Conservation (phyloP, 1,140 invertebrate genomes). For the Drepana arcuata region DNA sequence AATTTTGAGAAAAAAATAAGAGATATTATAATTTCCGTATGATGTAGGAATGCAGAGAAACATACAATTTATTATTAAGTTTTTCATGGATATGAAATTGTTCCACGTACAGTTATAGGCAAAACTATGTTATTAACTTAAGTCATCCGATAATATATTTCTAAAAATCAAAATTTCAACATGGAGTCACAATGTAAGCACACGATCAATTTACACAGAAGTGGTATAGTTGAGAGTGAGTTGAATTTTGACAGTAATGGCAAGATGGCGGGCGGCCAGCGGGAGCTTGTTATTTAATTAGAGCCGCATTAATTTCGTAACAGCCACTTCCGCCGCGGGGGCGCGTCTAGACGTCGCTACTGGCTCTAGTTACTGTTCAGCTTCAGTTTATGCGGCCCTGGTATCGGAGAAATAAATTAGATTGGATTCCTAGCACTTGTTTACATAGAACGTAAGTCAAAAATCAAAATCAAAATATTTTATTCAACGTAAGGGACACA, state of each 20-base stretch:
- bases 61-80: not conserved
- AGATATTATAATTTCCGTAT: too few species aligned
- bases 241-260: constrained; percentile 45
- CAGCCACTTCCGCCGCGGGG: constrained; percentile 48
- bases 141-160: not conserved
- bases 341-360: constrained; percentile 30
- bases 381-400: not conserved
- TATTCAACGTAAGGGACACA: not conserved
- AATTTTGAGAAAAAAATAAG: too few species aligned
- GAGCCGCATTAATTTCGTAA: constrained; percentile 59
- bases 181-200: too few species aligned
- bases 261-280: constrained; percentile 24
- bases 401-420: too few species aligned
- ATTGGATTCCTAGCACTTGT: not conserved
- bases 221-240: constrained; percentile 21
- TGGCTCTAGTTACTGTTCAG: constrained; percentile 1
- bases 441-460: not conserved
- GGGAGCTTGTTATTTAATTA: constrained; percentile 57
- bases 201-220: too few species aligned
- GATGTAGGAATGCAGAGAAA: not conserved
- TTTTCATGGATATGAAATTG: not conserved
- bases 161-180: not conserved
- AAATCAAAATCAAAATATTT: not conserved
- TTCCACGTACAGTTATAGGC: not conserved
- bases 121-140: not conserved